phyloP scores from a whole-genome alignment of 2,888 invertebrate genomes.

The Labia minor region DNA sequence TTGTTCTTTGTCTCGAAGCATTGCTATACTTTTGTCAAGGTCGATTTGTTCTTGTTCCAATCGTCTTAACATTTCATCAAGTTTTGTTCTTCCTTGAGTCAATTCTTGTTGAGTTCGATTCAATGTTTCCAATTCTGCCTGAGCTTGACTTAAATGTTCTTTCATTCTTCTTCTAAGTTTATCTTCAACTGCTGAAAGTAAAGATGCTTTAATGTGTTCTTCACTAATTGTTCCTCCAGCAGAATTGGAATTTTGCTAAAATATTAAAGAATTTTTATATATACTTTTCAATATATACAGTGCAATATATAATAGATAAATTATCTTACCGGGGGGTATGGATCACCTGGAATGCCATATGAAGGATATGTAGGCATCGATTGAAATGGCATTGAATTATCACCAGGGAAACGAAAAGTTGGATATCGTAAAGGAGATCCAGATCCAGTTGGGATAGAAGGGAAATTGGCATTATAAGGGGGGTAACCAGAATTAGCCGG shows the following conservation, averaged over 20 bases:
- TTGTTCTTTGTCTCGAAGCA: constrained; percentile 76
- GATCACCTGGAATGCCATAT: no score
- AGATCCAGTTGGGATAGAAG: no score
- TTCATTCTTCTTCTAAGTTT: constrained; percentile 76
- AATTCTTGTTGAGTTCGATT: constrained; percentile 78
- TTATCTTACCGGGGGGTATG: constrained; percentile 20
- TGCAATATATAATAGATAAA: no score
- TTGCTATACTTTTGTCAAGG: constrained; percentile 69
- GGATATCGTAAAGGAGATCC: neutral
- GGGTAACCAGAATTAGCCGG: constrained; percentile 27
- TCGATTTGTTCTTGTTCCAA: constrained; percentile 68
- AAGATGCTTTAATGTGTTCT: constrained; percentile 86
- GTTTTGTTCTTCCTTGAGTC: constrained; percentile 67
- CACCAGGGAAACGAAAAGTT: no score
- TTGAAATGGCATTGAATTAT: constrained; percentile 43
- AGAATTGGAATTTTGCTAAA: constrained; percentile 3
- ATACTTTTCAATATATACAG: neutral
- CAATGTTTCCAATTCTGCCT: constrained; percentile 83
- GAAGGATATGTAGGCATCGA: constrained; percentile 27
- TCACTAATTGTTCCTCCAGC: constrained; percentile 78
- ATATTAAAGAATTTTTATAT: constrained; percentile 18
- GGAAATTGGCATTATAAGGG: constrained; percentile 20
- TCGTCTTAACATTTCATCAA: constrained; percentile 65
- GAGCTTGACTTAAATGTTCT: constrained; percentile 81
- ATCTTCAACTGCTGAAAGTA: constrained; percentile 91